These are phyloP conservation scores for Eptatretus atami DNA, from an alignment of 2,797 vertebrate genomes.

Conservation along the genomic window DNA sequence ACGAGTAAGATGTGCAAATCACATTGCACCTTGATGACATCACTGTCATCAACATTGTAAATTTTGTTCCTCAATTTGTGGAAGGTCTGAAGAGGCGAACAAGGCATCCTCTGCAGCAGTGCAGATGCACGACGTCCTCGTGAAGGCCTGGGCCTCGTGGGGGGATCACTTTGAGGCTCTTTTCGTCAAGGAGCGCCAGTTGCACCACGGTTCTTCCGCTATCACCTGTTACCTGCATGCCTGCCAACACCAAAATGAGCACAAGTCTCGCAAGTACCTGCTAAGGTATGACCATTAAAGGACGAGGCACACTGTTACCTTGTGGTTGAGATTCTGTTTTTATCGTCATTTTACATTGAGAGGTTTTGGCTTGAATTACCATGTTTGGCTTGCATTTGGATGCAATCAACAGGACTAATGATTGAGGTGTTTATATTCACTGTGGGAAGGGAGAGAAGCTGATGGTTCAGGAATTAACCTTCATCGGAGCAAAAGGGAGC, in stretches of 20 bases:
- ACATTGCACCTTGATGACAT: no score
- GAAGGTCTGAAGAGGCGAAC: slow-evolving; percentile 82
- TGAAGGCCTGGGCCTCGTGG: slow-evolving; percentile 99
- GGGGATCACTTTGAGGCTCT: slow-evolving; percentile 90
- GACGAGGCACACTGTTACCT: no score
- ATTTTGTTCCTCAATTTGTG: background rate
- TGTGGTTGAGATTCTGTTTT: no score
- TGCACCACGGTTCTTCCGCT: slow-evolving; percentile 64
- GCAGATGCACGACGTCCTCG: slow-evolving; percentile 86
- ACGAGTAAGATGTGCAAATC: slow-evolving; percentile 34
- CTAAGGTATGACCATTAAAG: slow-evolving; percentile 27
- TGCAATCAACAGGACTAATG: no score
- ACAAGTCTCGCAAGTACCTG: slow-evolving; percentile 82
- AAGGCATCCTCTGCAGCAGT: slow-evolving; percentile 90
- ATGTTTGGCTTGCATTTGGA: no score
- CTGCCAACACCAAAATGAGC: slow-evolving; percentile 86
- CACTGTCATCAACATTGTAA: no score
- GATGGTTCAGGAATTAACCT: no score
- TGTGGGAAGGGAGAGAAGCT: no score
- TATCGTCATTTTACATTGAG: no score
- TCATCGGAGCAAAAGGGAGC: no score
- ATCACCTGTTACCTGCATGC: slow-evolving; percentile 94
- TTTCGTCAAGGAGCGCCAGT: slow-evolving; percentile 80
- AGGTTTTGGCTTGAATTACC: no score
- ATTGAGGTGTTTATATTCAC: no score